These are phyloP conservation scores for Fragum sueziense DNA, from an alignment of 2,888 invertebrate species.

Conservation along the genomic window DNA sequence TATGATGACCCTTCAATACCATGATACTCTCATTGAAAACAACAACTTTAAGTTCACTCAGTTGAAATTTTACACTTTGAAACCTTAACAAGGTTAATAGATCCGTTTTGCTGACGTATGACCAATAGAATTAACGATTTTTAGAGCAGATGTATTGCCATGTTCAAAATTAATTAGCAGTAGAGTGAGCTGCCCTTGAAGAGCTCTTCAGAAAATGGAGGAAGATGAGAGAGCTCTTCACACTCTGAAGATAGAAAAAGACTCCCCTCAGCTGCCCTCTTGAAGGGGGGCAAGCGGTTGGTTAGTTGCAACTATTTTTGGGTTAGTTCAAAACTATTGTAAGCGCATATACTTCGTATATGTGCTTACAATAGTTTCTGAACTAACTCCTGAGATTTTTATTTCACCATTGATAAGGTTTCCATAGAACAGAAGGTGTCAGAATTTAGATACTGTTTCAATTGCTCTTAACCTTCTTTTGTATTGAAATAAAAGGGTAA, in stretches of 20 bases:
- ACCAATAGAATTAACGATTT: slow-evolving; percentile 39
- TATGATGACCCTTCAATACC: too few relatives aligned
- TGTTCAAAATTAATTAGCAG: slow-evolving; percentile 64
- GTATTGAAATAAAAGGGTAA: slow-evolving; percentile 42
- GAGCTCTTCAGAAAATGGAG: slow-evolving; percentile 62
- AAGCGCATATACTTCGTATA: background rate
- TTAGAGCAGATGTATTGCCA: slow-evolving; percentile 59
- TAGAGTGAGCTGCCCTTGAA: slow-evolving; percentile 53
- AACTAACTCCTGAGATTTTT: too few relatives aligned
- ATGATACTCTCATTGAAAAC: background rate
- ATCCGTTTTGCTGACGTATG: slow-evolving; percentile 22
- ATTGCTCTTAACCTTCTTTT: slow-evolving; percentile 49
- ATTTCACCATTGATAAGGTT: slow-evolving; percentile 54
- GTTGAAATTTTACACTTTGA: background rate
- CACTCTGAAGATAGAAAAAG: slow-evolving; percentile 63
- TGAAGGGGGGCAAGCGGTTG: slow-evolving; percentile 53
- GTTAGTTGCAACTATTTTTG: slow-evolving; percentile 61
- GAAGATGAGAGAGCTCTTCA: slow-evolving; percentile 60
- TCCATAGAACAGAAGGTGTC: slow-evolving; percentile 61
- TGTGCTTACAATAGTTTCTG: background rate
- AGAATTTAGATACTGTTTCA: slow-evolving; percentile 56
- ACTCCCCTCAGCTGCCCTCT: slow-evolving; percentile 64
- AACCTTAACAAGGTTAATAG: slow-evolving; percentile 7
- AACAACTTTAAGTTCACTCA: too few relatives aligned
- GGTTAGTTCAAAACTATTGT: background rate